These are phyloP conservation scores for Bos taurus DNA, from an alignment of 2,113 vertebrate species.

Conservation along the genomic window ARS-UCD2.0 NC_082638.1:2682501-2683000, in stretches of 20 bases:
- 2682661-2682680: rapidly evolving
- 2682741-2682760: neutral
- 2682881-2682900: neutral
- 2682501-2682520: neutral
- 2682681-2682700: neutral
- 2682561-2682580: neutral
- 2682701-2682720: neutral
- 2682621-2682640: neutral
- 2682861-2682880: too few species aligned
- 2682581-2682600: neutral
- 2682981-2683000: neutral
- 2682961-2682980: neutral
- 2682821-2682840: neutral
- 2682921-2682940: neutral
- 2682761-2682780: neutral
- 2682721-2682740: neutral
- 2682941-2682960: neutral
- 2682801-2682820: neutral
- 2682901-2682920: neutral
- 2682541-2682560: neutral
- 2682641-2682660: neutral
- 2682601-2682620: neutral
- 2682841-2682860: neutral
- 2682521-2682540: neutral
- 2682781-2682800: neutral